A percentile compares a stretch with the other conserved stretches of the same genome.
Evolutionary conservation across 2,888 invertebrate genomes (phyloP).

Genomic region (Tetheella fluctuosa): DNA sequence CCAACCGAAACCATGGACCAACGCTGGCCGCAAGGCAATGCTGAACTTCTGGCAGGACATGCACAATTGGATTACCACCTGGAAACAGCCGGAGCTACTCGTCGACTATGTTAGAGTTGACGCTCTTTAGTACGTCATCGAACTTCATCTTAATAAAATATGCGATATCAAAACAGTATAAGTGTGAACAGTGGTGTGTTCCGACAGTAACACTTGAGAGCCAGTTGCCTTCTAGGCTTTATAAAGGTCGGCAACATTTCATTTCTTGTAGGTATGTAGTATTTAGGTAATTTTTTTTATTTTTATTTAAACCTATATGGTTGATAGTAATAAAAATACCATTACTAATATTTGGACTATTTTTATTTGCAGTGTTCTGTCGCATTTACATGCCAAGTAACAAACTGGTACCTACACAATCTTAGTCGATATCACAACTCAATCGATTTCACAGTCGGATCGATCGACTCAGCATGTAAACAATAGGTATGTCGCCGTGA

Average conservation of each 20-base stretch:
- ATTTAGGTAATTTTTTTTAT: too few relatives aligned
- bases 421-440: not conserved
- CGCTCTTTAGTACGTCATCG: too few relatives aligned
- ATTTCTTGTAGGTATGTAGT: too few relatives aligned
- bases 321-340: conserved; percentile 24
- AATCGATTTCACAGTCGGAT: not conserved
- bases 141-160: too few relatives aligned
- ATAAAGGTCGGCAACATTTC: too few relatives aligned
- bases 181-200: too few relatives aligned
- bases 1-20: conserved; percentile 87
- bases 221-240: too few relatives aligned
- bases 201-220: too few relatives aligned
- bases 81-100: conserved; percentile 80
- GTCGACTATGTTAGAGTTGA: conserved; percentile 86
- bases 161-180: too few relatives aligned
- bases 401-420: conserved; percentile 8
- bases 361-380: conserved; percentile 39
- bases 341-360: conserved; percentile 39
- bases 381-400: conserved; percentile 12
- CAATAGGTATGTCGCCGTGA: not conserved
- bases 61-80: conserved; percentile 84
- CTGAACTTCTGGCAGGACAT: conserved; percentile 85
- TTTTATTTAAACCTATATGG: too few relatives aligned
- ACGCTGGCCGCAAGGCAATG: conserved; percentile 81
- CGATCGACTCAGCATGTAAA: conserved; percentile 5